These are phyloP conservation scores for Nestor notabilis DNA, from an alignment of 2,113 vertebrate genomes.

Conservation along the genomic window DNA sequence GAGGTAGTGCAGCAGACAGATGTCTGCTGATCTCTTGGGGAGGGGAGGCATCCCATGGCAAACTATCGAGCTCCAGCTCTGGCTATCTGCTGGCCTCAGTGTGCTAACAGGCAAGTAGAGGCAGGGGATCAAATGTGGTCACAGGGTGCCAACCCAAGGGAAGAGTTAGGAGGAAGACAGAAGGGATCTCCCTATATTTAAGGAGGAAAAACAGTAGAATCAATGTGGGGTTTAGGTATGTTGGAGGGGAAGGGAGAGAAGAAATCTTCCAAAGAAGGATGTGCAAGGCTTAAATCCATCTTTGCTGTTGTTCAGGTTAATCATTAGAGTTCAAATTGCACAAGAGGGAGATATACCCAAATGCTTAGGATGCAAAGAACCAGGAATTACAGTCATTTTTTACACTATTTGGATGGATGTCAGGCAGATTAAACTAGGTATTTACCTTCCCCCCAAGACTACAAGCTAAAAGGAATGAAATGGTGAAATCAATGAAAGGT, in stretches of 20 bases:
- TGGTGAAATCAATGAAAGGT: neutral
- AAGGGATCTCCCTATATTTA: neutral
- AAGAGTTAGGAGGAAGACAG: neutral
- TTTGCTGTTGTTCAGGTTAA: neutral
- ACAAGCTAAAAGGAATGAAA: neutral
- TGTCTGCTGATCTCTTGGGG: neutral
- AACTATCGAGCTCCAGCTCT: neutral
- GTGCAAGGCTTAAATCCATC: neutral
- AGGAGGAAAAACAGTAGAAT: neutral
- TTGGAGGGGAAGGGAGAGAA: neutral
- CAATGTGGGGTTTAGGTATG: neutral
- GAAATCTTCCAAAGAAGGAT: neutral
- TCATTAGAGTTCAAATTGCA: neutral
- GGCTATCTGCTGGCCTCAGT: no score
- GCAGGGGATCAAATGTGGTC: fast-evolving
- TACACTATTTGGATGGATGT: neutral
- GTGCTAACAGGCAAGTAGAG: neutral
- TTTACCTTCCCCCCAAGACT: neutral
- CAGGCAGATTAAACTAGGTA: neutral
- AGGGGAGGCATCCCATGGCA: fast-evolving
- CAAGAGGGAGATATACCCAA: neutral
- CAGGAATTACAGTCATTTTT: neutral
- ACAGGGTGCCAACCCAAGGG: neutral
- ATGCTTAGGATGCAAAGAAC: neutral
- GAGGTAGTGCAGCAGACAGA: neutral